Evolutionary conservation across 1,140 invertebrate species (phyloP).

Genomic region (Pseudomyrmex concolor): DNA sequence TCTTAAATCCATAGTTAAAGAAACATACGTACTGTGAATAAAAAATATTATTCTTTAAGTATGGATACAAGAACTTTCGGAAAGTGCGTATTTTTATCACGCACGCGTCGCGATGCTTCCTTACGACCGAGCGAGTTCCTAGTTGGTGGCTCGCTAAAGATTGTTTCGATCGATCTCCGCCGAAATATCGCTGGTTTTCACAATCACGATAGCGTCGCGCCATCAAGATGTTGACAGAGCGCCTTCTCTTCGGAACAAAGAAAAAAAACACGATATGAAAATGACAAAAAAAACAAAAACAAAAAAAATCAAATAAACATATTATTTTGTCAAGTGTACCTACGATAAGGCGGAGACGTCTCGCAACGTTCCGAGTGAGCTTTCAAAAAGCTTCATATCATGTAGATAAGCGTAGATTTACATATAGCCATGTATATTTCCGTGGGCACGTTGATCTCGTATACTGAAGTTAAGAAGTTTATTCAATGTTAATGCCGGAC

Average conservation of each 20-base stretch:
- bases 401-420: constrained; percentile 62
- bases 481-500: constrained; percentile 56
- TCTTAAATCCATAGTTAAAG: not conserved
- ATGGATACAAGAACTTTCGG: not conserved
- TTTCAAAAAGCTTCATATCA: constrained; percentile 68
- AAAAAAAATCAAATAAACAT: not conserved
- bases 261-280: not conserved
- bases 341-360: not conserved
- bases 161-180: not conserved
- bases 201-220: not conserved
- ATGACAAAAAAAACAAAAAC: no score
- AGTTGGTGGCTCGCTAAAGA: constrained; percentile 17
- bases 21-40: not conserved
- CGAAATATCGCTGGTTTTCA: constrained; percentile 11
- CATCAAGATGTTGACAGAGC: not conserved
- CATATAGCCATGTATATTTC: constrained; percentile 55
- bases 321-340: constrained; percentile 49
- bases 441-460: constrained; percentile 44
- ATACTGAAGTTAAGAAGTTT: constrained; percentile 53
- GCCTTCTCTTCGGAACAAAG: not conserved
- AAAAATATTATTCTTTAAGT: not conserved
- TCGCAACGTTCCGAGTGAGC: constrained; percentile 28
- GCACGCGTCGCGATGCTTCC: constrained; percentile 51
- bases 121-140: not conserved
- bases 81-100: not conserved